Evolutionary conservation across 2,113 vertebrate genomes (phyloP), one percentile per base, ranked within the genome.

Genomic region (Ammodytes dubius): DNA sequence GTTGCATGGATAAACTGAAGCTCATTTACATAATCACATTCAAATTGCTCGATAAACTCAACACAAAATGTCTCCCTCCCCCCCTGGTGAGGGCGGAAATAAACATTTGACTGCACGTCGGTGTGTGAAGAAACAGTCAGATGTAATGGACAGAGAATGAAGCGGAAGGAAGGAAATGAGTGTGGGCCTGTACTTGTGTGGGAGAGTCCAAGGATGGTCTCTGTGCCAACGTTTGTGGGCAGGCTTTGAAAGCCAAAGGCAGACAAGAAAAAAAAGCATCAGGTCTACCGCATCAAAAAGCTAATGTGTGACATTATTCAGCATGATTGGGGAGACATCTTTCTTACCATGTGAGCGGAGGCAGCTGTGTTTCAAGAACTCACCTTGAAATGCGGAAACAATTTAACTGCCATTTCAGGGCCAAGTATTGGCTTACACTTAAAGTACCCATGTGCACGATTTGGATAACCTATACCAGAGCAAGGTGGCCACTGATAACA

Each of bases 1-100:
- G 76, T 65, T 61, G 67, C 79, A 66, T 52, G 77, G 87, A 88
- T 90, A 77, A 83, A 73, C 77, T 58, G 56, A 68, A 77, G 12
- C 57, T 61, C 79, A 94, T 94, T 94, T 91, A 66, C 91, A 94
- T 94, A 92, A 93, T 92, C 77, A 80, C 77, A 89, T 85, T 88
- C 52, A 89, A 87, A 91, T 79, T 82, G 79, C 83, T 85, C 83
- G 80, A 89, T 90, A 85, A 92, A 91, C 49, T 68, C 69, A 85
- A 81, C 58, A 79, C 17, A 56, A 54, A 64, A 58, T 69, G 8
- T 64, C 68, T 69, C 52, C 56, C 35, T 35, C 10, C 43, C 40
- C 40, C 49, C 42, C 42, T 43, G 19, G 12, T 70, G 75, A 70
- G 43, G 6, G 52, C 60, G 43, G 68, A 87, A 91, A 82, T 69